Conservation (phyloP, 2,888 invertebrate genomes). For the Himalopsyche kuldschensis region DNA sequence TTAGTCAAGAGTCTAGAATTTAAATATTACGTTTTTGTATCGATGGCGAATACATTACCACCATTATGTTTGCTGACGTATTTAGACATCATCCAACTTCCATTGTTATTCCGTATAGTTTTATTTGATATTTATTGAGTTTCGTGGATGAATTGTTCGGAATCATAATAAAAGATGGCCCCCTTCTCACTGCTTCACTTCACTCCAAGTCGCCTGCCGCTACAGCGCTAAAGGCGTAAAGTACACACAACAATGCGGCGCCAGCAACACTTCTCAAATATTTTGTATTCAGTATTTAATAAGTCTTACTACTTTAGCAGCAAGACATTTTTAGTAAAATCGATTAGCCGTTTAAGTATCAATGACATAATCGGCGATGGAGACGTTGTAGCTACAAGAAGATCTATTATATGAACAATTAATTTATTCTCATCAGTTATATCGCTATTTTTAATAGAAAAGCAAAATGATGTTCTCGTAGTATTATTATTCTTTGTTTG, state of each 20-base stretch:
- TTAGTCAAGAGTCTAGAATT: no score
- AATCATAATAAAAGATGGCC: background rate
- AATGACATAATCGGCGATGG: no score
- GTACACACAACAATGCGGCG: conserved; percentile 18
- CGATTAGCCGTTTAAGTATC: no score
- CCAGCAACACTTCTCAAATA: background rate
- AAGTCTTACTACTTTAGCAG: no score
- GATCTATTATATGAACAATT: no score
- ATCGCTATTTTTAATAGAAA: no score
- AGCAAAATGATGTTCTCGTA: no score
- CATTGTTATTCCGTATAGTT: background rate
- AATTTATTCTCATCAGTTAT: no score
- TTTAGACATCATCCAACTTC: background rate
- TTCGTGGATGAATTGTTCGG: background rate
- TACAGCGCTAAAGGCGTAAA: conserved; percentile 24
- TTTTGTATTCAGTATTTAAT: background rate
- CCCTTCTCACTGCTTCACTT: background rate
- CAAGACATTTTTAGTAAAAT: background rate
- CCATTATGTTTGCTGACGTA: background rate
- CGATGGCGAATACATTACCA: no score
- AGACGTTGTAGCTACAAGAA: no score
- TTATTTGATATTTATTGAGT: background rate
- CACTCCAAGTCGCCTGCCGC: background rate
- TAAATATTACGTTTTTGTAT: no score
- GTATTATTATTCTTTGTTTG: background rate